Base-by-base conservation (phyloP, 2,888 invertebrate genomes). In the Chironomus tentans region DNA sequence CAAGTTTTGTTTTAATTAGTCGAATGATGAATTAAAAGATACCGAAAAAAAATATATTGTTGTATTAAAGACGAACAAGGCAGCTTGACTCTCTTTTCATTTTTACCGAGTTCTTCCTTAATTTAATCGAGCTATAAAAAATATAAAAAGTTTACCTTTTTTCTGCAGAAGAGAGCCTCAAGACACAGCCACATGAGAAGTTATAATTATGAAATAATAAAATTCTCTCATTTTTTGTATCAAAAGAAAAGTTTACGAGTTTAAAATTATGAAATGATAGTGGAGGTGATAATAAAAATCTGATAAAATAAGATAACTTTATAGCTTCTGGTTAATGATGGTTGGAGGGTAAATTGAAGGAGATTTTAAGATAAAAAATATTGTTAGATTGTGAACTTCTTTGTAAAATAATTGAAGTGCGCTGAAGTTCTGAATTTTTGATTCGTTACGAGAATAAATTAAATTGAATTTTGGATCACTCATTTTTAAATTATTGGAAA, bases 1-100 rank as follows among this genome's bases (percentile, higher is more conserved):
- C 62, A 62, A 65, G 74, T 18, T 72, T 50, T 68, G 62, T 46
- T 74, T 74, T 74, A 74, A 74, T 74, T 74, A 74, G 28, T 24
- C 10, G 48, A 68, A 74, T 48, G 70, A 70, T 70, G 70, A 70
- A 47, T 70, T 65, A 65, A 65, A 65, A 65, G 65, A 65, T 65
- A 65, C 24, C 22, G 24, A 15, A 68, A 18, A 68, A 38, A 21
- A 62, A 62, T 62, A n/a, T n/a, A n/a, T n/a, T n/a, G 22, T 62
- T 18, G 56, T 18, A 18, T 7, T 18, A 56, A 18, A n/a, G 15
- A 15, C 15, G 7, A 56, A 56, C 56, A 56, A 65, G 21, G 12
- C 13, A 22, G 65, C 65, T 56, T 56, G n/a, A 3, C 56, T 56
- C 56, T 56, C 56, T n/a, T 56, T 38, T 7, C 38, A 38, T 10